Evolutionary conservation across 2,888 invertebrate species (phyloP), one percentile per base, ranked within the genome.

Genomic region (Brenthis daphne): DNA sequence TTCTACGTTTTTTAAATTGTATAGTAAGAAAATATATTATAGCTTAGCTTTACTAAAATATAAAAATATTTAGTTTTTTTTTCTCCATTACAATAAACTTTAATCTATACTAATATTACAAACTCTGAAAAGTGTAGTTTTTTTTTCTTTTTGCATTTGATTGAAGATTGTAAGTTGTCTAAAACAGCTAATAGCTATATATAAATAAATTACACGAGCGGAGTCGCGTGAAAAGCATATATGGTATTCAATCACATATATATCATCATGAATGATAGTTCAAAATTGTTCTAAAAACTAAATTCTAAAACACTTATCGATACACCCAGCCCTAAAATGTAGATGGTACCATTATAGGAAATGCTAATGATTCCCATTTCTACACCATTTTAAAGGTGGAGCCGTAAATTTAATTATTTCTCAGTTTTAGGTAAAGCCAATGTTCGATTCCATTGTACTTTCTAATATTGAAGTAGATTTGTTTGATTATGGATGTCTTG

Each of bases 341-440:
- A 63, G 66, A 69, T 76, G 81, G 80, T 80, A 80, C 85, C 79
- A 82, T 86, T 85, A 85, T 86, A 86, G 85, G 84, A 88, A 89
- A 90, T 89, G 90, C 86, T 90, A 90, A 90, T 90, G 89, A 89
- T 86, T 88, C 85, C 85, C 87, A 84, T 77, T 80, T 83, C 83
- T 79, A 75, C 81, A 78, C 77, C 79, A 68, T 80, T 85, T 88
- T 86, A 84, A 86, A 85, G 84, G 85, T 85, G 79, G 79, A 79
- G 77, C 82, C 82, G 82, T 80, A 80, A 81, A 82, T 81, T 82
- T 85, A 85, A 87, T 85, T 85, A 86, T 85, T 86, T 72, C 74
- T 71, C 74, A 70, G 71, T 74, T 75, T 76, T 73, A 69, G 73
- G 66, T 58, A 55, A 53, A 60, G 60, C 29, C 64, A 61, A 61